phyloP scores from a whole-genome alignment of 64 coral and sea anemone species.

The Cladopsammia gracilis region DNA sequence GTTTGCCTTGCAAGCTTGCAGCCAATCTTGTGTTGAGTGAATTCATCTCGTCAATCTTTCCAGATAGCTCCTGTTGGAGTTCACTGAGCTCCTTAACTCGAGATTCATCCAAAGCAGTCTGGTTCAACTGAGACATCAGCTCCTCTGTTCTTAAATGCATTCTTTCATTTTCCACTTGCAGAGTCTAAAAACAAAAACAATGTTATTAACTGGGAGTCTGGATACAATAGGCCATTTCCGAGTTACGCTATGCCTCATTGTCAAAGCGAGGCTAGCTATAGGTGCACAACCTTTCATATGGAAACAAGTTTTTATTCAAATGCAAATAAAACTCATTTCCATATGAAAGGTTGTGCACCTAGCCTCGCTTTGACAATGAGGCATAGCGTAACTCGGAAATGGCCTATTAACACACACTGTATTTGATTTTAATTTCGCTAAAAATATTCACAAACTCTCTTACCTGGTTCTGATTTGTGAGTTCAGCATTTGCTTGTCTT shows the following conservation, averaged over 20 bases:
- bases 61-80: conserved; percentile 36
- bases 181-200: conserved; percentile 12
- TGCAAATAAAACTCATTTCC: too few relatives aligned
- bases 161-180: conserved; percentile 70
- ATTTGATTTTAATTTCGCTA: too few relatives aligned
- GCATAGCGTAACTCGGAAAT: too few relatives aligned
- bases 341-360: too few relatives aligned
- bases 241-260: background rate
- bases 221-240: background rate
- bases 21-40: conserved; percentile 30
- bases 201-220: too few relatives aligned
- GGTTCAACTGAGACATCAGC: conserved; percentile 32
- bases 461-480: conserved; percentile 65
- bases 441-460: too few relatives aligned
- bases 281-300: too few relatives aligned
- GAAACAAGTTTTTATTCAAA: too few relatives aligned
- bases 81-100: conserved; percentile 51
- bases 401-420: too few relatives aligned
- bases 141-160: conserved; percentile 56
- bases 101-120: conserved; percentile 53
- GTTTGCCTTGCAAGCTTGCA: background rate
- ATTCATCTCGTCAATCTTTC: conserved; percentile 61
- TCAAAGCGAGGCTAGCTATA: too few relatives aligned
- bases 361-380: too few relatives aligned
- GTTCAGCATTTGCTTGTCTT: conserved; percentile 62